Conservation (phyloP, 2,888 invertebrate genomes). For the Liposcelis brunnea region DNA sequence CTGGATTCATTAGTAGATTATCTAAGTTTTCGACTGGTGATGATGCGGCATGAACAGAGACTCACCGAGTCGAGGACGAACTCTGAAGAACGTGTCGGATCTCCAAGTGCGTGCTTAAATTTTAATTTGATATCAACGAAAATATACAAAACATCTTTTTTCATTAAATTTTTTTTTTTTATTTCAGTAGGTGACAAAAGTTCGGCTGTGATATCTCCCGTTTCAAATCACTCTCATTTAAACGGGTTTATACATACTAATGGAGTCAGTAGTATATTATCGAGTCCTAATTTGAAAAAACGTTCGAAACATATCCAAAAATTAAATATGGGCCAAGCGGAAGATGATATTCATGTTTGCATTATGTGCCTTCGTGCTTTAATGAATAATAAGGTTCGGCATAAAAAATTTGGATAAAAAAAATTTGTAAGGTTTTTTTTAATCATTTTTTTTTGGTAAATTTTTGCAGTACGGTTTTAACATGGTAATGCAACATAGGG, state of each 20-base stretch:
- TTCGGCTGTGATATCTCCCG: slow-evolving; percentile 3
- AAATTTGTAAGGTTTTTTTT: slow-evolving; percentile 4
- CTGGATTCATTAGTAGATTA: slow-evolving; percentile 95
- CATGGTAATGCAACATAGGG: slow-evolving; percentile 94
- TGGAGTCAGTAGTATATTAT: background rate
- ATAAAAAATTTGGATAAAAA: too few relatives aligned
- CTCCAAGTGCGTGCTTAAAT: slow-evolving; percentile 4
- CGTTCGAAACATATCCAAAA: slow-evolving; percentile 72
- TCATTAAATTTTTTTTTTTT: background rate
- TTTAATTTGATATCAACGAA: too few relatives aligned
- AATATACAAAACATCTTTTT: background rate
- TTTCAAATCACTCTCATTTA: background rate
- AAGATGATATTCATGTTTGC: slow-evolving; percentile 97
- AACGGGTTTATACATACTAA: background rate
- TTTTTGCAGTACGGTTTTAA: slow-evolving; percentile 83
- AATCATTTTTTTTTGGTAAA: slow-evolving; percentile 10
- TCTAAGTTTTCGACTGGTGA: slow-evolving; percentile 81
- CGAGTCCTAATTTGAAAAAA: slow-evolving; percentile 38
- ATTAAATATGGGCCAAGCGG: slow-evolving; percentile 86
- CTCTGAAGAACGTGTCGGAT: slow-evolving; percentile 46
- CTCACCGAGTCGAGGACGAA: slow-evolving; percentile 56
- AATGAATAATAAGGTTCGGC: slow-evolving; percentile 94
- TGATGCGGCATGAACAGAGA: slow-evolving; percentile 84
- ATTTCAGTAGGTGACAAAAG: slow-evolving; percentile 9
- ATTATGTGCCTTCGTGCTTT: slow-evolving; percentile 98